Evolutionary conservation across 2,797 vertebrate species (phyloP).

Genomic region (Hoplostethus mediterraneus): DNA sequence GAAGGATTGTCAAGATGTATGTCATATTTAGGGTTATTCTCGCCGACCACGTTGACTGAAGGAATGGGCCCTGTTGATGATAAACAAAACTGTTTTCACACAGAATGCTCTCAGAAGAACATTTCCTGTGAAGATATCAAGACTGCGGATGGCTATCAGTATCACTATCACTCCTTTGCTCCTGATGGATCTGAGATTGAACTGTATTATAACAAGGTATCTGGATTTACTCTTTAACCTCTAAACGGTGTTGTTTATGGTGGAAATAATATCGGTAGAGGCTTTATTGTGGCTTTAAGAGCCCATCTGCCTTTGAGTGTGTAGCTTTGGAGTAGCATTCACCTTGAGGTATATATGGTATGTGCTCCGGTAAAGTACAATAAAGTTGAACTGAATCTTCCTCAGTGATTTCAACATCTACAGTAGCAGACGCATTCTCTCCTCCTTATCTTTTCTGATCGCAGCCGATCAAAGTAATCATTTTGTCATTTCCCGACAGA

Average conservation of each 20-base stretch:
- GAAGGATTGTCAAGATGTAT: background rate
- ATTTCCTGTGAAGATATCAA: background rate
- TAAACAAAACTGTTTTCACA: background rate
- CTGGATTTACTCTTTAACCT: background rate
- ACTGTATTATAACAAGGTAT: background rate
- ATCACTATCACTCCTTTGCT: fast-evolving
- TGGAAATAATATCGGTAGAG: background rate
- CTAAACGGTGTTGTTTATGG: background rate
- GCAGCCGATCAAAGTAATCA: background rate
- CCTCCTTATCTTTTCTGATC: background rate
- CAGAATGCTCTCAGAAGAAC: fast-evolving
- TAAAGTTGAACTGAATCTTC: too few relatives aligned
- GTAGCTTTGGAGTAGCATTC: too few relatives aligned
- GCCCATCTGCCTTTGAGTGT: too few relatives aligned
- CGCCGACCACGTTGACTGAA: too few relatives aligned
- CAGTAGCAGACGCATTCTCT: too few relatives aligned
- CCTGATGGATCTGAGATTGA: fast-evolving
- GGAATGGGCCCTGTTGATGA: too few relatives aligned
- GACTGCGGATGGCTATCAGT: background rate
- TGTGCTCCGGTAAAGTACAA: too few relatives aligned
- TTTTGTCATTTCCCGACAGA: slow-evolving; percentile 26
- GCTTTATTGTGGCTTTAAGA: background rate
- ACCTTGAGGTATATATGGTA: too few relatives aligned
- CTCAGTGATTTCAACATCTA: too few relatives aligned
- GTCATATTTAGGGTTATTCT: background rate